Evolutionary conservation across 2,888 invertebrate species (phyloP).

Genomic region (Herminia tarsipennalis): DNA sequence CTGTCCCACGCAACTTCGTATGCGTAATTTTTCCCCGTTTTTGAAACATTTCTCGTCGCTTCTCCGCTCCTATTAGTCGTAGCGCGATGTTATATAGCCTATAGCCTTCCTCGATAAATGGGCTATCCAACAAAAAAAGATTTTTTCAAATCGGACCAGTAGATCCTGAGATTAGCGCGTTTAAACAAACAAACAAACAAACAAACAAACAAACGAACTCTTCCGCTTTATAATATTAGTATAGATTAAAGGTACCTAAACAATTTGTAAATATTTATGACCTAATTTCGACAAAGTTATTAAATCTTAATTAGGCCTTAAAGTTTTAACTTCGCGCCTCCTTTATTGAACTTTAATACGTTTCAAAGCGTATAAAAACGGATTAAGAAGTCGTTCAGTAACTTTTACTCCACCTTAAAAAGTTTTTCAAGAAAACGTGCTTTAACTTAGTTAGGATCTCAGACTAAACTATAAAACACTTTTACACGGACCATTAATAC

Average conservation of each 20-base stretch:
- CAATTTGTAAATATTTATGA: neutral
- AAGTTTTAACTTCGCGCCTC: conserved; percentile 12
- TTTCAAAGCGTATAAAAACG: conserved; percentile 46
- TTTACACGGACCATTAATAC: conserved; percentile 34
- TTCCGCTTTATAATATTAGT: too few relatives aligned
- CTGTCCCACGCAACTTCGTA: too few relatives aligned
- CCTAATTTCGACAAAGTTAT: conserved; percentile 6
- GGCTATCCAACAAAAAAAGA: too few relatives aligned
- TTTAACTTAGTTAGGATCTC: conserved; percentile 36
- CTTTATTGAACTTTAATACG: conserved; percentile 42
- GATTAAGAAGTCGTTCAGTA: conserved; percentile 50
- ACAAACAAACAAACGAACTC: too few relatives aligned
- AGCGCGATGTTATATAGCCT: too few relatives aligned
- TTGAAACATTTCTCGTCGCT: too few relatives aligned
- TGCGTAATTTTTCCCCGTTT: too few relatives aligned
- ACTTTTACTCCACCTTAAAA: conserved; percentile 50
- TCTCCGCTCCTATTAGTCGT: too few relatives aligned
- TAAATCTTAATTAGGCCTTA: conserved; percentile 16
- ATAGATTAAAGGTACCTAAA: neutral
- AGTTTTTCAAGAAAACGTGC: conserved; percentile 43
- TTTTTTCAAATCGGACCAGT: too few relatives aligned
- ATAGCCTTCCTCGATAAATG: too few relatives aligned
- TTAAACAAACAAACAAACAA: too few relatives aligned
- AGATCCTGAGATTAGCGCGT: too few relatives aligned
- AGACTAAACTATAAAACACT: conserved; percentile 41